Evolutionary conservation across 1,140 invertebrate genomes (phyloP), one percentile per base, ranked within the genome.

Genomic region (Sarcophaga peregrina): DNA sequence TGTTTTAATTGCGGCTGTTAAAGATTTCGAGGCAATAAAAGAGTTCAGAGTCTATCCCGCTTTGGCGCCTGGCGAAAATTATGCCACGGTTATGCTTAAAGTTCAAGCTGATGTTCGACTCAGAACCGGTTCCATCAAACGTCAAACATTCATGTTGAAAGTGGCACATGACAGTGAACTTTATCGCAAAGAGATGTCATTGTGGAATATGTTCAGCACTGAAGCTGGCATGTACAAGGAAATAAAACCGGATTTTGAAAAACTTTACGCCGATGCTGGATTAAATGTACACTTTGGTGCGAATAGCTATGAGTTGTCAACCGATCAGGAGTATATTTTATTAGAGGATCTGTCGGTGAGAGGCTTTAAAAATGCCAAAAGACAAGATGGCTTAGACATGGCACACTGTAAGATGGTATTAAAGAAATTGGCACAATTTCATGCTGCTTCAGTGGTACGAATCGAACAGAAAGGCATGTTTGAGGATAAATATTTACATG

Each of bases 361-460:
- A 76, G 92, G 92, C 4, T 94, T 91, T 84, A 87, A 87, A 13
- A 93, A 93, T 91, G 88, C 89, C 3, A 92, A 93, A 85, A 89
- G 93, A 75, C 86, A 89, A 62, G 88, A 91, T 78, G 92, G 93
- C 11, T 84, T 94, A 0, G 88, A 92, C 58, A 58, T 92, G 3
- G 87, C 92, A n/a, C 91, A 92, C 80, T 85, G 92, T 3, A 91
- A 91, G 52, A 84, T 88, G n/a, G 91, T 91, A 0, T 87, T 93
- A 0, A 91, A 91, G 48, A 91, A 91, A 20, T 84, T 93, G 37
- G 93, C 92, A 0, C 91, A 91, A 47, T 93, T 93, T 84, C 93
- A 94, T 84, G 93, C 93, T 0, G 85, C 85, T 0, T 86, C 88
- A 0, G 87, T 87, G 0, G 52, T 54, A 3, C 74, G 82, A 52